Base-by-base conservation (phyloP, 2,113 vertebrate species). In the Indri indri region DNA sequence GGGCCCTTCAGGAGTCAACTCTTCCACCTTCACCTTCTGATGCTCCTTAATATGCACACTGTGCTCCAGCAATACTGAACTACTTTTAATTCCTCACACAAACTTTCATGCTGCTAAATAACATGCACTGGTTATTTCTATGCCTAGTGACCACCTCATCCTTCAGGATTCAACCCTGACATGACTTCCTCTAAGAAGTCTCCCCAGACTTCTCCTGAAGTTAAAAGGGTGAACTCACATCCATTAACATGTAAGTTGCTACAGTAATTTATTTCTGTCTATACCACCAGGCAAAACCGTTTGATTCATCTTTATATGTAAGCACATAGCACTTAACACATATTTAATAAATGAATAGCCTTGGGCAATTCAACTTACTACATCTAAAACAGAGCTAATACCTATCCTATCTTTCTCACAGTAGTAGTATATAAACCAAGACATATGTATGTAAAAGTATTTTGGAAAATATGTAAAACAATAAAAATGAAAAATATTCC, bases 151-250 rank as follows among this genome's bases (percentile, higher is more conserved):
- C 25, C 40, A 76, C 50, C 32, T 88, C 57, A 76, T 61, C 66
- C 22, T 96, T 93, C 30, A 94, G 86, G 47, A 40, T n/a, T 74
- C 63, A 87, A 86, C 65, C 71, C n/a, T 63, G 73, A 80, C 30
- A 65, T 74, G 40, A 81, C 25, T 79, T 88, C n/a, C 86, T 79
- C 92, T 84, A 92, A 88, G 20, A 54, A 88, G 20, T 54, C 70
- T 77, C 63, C n/a, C 70, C 61, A 83, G 37, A 88, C 54, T 32
- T 63, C 61, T 77, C 61, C 68, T 83, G 20, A 25, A 45, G 42
- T 88, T 94, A 84, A 94, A 91, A 92, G 89, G 37, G 40, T 88
- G 52, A 91, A 63, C 11, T 63, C n/a, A 76, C 83, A 12, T 88
- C 50, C 83, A 50, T 61, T 88, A 76, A 61, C 37, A 77, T 52